A percentile compares a stretch with the other conserved stretches of the same genome.
phyloP scores from a whole-genome alignment of 2,113 vertebrate genomes.

The Pterocles orientalis region DNA sequence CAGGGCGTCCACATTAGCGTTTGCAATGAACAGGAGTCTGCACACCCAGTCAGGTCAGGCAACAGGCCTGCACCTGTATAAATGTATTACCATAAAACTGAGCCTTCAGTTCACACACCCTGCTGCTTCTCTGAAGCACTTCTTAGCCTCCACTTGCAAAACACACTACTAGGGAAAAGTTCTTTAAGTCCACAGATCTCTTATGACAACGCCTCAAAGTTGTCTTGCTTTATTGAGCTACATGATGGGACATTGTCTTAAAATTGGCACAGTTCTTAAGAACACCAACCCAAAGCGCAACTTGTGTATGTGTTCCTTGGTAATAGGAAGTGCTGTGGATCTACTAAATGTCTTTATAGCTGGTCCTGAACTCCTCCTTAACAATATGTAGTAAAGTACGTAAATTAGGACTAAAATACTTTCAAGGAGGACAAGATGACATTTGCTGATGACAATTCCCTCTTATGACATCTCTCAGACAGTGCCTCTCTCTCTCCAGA shows the following conservation, averaged over 20 bases:
- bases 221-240: background rate
- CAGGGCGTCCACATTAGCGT: background rate
- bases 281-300: background rate
- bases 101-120: background rate
- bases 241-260: background rate
- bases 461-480: background rate
- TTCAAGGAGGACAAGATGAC: background rate
- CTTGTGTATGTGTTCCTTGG: background rate
- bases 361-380: background rate
- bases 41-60: background rate
- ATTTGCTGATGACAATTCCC: background rate
- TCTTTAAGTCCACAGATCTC: background rate
- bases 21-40: background rate
- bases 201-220: background rate
- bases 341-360: background rate
- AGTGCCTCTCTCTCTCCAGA: background rate
- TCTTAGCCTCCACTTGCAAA: background rate
- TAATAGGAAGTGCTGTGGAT: background rate
- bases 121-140: background rate
- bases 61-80: background rate
- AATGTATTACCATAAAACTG: background rate
- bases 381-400: fast-evolving
- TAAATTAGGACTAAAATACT: background rate
- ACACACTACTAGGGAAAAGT: background rate
- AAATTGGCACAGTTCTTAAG: background rate